A percentile compares a stretch with the other conserved stretches of the same genome.
phyloP scores from a whole-genome alignment of 2,113 vertebrate genomes.

The Elephas maximus region DNA sequence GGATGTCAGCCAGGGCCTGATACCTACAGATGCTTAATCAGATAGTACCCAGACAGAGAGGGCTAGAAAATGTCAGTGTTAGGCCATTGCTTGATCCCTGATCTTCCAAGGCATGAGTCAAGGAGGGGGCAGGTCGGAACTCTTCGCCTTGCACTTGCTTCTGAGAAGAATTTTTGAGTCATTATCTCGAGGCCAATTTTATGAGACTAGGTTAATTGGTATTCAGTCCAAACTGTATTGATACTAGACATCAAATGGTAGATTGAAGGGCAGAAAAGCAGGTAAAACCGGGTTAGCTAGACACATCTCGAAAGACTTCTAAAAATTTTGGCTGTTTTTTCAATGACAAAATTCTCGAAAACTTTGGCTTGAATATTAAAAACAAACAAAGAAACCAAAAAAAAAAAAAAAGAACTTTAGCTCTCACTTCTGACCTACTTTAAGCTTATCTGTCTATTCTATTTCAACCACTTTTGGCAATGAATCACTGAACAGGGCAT shows the following conservation, averaged over 20 bases:
- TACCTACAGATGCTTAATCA: slow-evolving; percentile 67
- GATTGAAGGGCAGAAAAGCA: background rate
- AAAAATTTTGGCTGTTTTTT: background rate
- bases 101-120: background rate
- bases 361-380: slow-evolving; percentile 61
- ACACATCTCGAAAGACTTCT: background rate
- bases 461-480: slow-evolving; percentile 51
- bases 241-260: background rate
- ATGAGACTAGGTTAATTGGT: background rate
- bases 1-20: slow-evolving; percentile 43
- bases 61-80: background rate
- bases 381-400: slow-evolving; percentile 27
- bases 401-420: background rate
- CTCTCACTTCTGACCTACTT: slow-evolving; percentile 30
- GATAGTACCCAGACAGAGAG: background rate
- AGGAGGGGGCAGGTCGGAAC: background rate
- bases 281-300: background rate
- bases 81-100: background rate
- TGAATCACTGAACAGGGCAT: slow-evolving; percentile 25
- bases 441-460: slow-evolving; percentile 42
- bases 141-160: background rate
- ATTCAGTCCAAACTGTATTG: background rate
- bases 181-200: background rate
- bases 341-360: slow-evolving; percentile 29
- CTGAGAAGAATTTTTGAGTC: background rate